These are phyloP conservation scores for Echinarachnius parma DNA, from an alignment of 53 echinoderm and acorn worm species.

Conservation along the genomic window DNA sequence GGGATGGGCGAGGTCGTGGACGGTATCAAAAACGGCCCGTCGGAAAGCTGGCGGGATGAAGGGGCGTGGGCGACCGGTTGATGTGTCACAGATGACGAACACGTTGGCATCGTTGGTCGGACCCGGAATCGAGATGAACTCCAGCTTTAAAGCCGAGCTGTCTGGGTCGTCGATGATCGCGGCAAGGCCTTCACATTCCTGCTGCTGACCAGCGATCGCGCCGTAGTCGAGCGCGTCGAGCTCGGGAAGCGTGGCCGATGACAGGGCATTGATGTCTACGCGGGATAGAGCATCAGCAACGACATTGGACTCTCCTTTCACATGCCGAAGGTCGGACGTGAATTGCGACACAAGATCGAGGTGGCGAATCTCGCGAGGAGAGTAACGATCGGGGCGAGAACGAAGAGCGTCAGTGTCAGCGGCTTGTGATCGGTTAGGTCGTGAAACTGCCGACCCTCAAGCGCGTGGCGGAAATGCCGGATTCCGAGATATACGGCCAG, in stretches of 20 bases:
- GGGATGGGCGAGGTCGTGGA: too few species aligned
- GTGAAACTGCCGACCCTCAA: slow-evolving; percentile 30
- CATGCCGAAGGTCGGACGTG: slow-evolving; percentile 28
- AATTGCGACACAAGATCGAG: slow-evolving; percentile 33
- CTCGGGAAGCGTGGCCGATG: too few species aligned
- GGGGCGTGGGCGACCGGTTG: slow-evolving; percentile 35
- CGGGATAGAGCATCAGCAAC: slow-evolving; percentile 11
- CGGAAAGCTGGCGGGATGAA: slow-evolving; percentile 36
- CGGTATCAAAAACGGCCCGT: slow-evolving; percentile 43
- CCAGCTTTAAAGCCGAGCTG: too few species aligned
- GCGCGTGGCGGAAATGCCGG: slow-evolving; percentile 44
- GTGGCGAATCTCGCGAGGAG: slow-evolving; percentile 42
- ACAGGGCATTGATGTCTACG: not conserved
- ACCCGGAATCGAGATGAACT: too few species aligned
- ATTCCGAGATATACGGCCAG: slow-evolving; percentile 41
- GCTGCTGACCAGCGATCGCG: too few species aligned
- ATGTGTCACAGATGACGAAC: slow-evolving; percentile 50
- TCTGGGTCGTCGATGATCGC: too few species aligned
- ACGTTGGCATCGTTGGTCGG: too few species aligned
- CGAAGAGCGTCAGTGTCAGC: too few species aligned
- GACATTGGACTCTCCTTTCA: slow-evolving; percentile 27
- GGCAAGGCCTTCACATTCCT: too few species aligned
- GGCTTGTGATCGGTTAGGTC: slow-evolving; percentile 51
- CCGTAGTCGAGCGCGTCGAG: too few species aligned
- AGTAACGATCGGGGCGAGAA: slow-evolving; percentile 45